Base-by-base conservation (phyloP, 2,797 vertebrate species). In the Poliocrania exsul region DNA sequence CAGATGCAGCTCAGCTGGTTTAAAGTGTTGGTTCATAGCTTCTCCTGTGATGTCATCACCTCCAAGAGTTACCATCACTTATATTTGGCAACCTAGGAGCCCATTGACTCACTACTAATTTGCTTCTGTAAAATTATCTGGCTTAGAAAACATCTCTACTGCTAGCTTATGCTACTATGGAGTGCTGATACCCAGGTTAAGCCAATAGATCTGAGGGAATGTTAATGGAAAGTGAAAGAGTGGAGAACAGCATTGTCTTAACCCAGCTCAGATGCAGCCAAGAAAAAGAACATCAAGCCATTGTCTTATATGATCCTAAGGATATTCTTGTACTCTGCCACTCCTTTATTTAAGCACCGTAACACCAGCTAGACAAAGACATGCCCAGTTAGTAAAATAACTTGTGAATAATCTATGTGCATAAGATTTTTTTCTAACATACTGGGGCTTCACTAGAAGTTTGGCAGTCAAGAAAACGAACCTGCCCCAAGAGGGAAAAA, bases 141-240 rank as follows among this genome's bases (percentile, higher is more conserved):
- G 3, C 4, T 89, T 58, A 67, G 38, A 84, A 72, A 83, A 73
- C 9, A 19, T 8, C 5, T 2, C 4, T 69, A 20, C 16, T 37
- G 5, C 53, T 60, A 24, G 0, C 0, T 54, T 72, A 21, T 37
- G 40, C 18, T 67, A 16, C 21, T 16, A 8, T 16, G 1, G 5
- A 44, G 8, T 51, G 13, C 26, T 62, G 58, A 67, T n/a, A 49
- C 3, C n/a, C 44, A 13, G 17, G 14, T 51, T 73, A 78, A 81
- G 18, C 10, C 37, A 37, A 7, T 4, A 64, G 23, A 50, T 38
- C 42, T 69, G 18, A 33, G 26, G 16, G 21, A 4, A 13, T 49
- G 18, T 57, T n/a, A 53, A 49, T 28, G 15, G 12, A 13, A 67
- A 84, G 11, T 19, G 71, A 66, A 58, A 19, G 13, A 60, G 6